These are phyloP conservation scores for Anguilla megastoma DNA, from an alignment of 2,797 vertebrate genomes.

Conservation along the genomic window DNA sequence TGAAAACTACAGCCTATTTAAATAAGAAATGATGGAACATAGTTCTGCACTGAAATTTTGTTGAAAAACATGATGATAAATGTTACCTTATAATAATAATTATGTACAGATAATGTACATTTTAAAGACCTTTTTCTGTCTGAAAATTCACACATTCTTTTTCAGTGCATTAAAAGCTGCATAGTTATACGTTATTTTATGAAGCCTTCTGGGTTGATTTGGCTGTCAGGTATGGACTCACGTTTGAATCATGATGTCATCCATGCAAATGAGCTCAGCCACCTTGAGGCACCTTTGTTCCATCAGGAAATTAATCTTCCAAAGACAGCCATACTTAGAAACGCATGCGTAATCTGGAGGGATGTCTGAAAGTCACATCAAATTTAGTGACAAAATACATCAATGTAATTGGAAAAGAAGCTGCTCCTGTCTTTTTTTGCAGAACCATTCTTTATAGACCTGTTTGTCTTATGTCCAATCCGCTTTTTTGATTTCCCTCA, in stretches of 20 bases:
- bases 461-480: neutral
- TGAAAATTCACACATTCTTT: neutral
- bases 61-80: neutral
- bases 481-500: neutral
- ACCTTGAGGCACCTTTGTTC: conserved; percentile 13
- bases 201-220: neutral
- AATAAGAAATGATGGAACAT: neutral
- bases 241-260: neutral
- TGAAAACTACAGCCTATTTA: neutral
- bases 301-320: conserved; percentile 16
- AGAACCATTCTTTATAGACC: neutral
- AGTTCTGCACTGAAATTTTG: neutral
- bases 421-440: neutral
- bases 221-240: conserved; percentile 19
- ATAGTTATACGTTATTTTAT: neutral
- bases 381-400: neutral
- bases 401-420: neutral
- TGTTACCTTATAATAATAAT: no score
- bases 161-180: neutral
- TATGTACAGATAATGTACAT: no score
- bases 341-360: neutral
- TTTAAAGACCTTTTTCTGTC: neutral
- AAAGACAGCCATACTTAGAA: neutral
- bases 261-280: conserved; percentile 4
- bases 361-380: conserved; percentile 3